These are phyloP conservation scores for Eciton burchellii DNA, from an alignment of 1,140 invertebrate genomes.

Conservation along the genomic window DNA sequence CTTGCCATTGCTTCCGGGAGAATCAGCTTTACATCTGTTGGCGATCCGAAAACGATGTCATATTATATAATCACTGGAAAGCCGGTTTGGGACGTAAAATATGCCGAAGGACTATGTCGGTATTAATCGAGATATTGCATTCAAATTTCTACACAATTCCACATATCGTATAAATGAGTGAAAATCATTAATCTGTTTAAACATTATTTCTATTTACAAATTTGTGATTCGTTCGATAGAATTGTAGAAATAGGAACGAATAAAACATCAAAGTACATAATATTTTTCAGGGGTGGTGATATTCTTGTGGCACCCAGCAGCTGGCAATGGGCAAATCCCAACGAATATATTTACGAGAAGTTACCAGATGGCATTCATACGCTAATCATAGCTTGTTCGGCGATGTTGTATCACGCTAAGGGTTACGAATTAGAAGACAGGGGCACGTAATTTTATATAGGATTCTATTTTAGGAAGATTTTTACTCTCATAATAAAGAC, in stretches of 20 bases:
- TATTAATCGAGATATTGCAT: constrained; percentile 59
- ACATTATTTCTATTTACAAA: constrained; percentile 15
- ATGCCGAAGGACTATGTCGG: constrained; percentile 80
- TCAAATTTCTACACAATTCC: background rate
- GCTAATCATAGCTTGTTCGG: constrained; percentile 75
- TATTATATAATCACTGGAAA: constrained; percentile 88
- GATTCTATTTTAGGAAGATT: too few species aligned
- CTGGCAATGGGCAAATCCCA: constrained; percentile 83
- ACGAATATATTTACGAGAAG: constrained; percentile 80
- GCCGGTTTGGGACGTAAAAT: constrained; percentile 88
- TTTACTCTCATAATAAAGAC: too few species aligned
- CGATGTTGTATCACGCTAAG: constrained; percentile 76
- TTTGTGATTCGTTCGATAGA: background rate
- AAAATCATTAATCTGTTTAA: background rate
- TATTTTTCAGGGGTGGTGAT: constrained; percentile 79
- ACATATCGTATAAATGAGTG: background rate
- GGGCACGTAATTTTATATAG: background rate
- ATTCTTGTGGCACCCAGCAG: constrained; percentile 81
- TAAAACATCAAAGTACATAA: background rate
- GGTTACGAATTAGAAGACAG: constrained; percentile 5
- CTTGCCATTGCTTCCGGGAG: constrained; percentile 88
- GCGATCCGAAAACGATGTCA: constrained; percentile 83
- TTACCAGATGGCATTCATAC: constrained; percentile 80
- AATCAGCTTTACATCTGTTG: constrained; percentile 87
- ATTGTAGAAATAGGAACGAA: too few species aligned